Base-by-base conservation (phyloP, 2,888 invertebrate species). In the Petrophora chlorosata region DNA sequence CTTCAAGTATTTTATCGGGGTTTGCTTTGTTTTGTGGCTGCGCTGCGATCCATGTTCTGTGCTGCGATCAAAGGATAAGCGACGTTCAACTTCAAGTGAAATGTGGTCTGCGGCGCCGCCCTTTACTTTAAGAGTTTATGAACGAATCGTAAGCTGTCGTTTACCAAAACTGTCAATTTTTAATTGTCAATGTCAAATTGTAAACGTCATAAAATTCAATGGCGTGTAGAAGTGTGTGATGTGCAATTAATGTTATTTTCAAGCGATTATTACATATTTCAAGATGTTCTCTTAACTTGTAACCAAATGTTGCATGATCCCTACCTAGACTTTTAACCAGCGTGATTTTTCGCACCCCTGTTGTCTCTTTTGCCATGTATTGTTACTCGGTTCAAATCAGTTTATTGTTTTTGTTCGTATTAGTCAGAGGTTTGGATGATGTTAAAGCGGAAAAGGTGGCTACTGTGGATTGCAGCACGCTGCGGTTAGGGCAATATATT, bases 401-500 rank as follows among this genome's bases (percentile, higher is more conserved):
- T 63, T 60, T 76, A 42, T 51, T 76, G 50, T 60, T 69, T 41
- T 42, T 76, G 3, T 65, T 54, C 50, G 53, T 63, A 33, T 48
- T 50, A 52, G 69, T 67, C 25, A 50, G 50, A 9, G 79, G 79
- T 55, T 82, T 85, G 8, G 85, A 79, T 61, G 86, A 86, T 54
- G 71, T 61, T 17, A 84, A 80, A 56, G 60, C 47, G 23, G 79
- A 79, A 42, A 77, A 79, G 46, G 36, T 41, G 19, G 70, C 70
- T 3, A 67, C 82, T 51, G 90, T 93, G 17, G 94, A 96, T 71
- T 96, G 96, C 74, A 94, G 85, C 67, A 93, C 92, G 35, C 81
- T 97, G 61, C 89, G 94, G 62, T 90, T 95, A 89, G 96, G 96
- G 0, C 96, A 97, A 68, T 97, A 92, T 67, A 91, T 96, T 53